A percentile compares a stretch with the other conserved stretches of the same genome.
phyloP scores from a whole-genome alignment of 2,888 invertebrate genomes.

The Oligia latruncula region DNA sequence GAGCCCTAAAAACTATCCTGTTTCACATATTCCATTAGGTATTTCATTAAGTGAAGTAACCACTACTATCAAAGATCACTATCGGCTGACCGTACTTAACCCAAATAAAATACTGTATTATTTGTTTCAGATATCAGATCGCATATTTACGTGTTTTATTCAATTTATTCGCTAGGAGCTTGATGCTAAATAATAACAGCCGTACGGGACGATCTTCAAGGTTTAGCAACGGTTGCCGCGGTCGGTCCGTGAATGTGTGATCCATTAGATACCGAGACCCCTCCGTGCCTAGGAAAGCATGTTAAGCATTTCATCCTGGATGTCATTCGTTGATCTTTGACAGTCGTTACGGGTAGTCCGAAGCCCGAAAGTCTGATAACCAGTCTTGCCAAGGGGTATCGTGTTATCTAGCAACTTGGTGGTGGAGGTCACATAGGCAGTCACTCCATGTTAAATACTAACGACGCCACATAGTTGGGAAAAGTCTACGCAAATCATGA shows the following conservation, averaged over 20 bases:
- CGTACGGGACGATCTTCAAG: neutral
- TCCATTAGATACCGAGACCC: neutral
- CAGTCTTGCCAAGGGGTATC: neutral
- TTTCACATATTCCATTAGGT: slow-evolving; percentile 19
- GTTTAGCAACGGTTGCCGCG: neutral
- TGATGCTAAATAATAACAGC: neutral
- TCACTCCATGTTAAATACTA: neutral
- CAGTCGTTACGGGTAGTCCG: neutral
- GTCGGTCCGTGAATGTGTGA: neutral
- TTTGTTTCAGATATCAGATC: slow-evolving; percentile 45
- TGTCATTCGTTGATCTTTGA: neutral
- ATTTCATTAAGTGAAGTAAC: slow-evolving; percentile 49
- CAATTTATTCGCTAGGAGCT: neutral
- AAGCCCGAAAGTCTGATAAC: neutral
- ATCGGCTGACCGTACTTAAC: slow-evolving; percentile 51
- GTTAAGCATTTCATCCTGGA: neutral
- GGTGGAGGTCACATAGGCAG: neutral
- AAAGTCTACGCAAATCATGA: neutral
- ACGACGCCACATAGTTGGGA: neutral
- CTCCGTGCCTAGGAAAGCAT: neutral
- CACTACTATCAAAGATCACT: slow-evolving; percentile 36
- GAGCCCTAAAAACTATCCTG: neutral
- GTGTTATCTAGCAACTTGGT: neutral
- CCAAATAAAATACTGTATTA: slow-evolving; percentile 40
- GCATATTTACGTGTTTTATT: slow-evolving; percentile 31